phyloP scores from a whole-genome alignment of 2,113 vertebrate genomes.

The Oxygymnocypris stewartii region DNA sequence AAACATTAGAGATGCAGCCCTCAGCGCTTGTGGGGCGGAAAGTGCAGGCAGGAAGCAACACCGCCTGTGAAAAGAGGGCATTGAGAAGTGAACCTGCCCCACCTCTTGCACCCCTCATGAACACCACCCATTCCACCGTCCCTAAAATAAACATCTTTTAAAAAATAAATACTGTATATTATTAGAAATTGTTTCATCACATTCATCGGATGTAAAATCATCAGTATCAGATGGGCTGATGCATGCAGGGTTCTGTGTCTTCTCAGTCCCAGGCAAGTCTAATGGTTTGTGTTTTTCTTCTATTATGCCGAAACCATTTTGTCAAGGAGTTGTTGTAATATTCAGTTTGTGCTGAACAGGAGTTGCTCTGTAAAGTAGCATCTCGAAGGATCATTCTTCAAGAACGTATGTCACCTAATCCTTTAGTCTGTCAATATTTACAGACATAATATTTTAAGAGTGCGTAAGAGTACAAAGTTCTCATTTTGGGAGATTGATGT shows the following conservation, averaged over 20 bases:
- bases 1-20: conserved; percentile 73
- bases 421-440: conserved; percentile 55
- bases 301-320: conserved; percentile 7
- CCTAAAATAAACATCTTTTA: neutral
- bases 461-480: neutral
- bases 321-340: conserved; percentile 12
- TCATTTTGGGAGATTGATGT: neutral
- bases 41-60: conserved; percentile 63
- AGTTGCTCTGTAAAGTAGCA: conserved; percentile 33
- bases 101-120: conserved; percentile 51
- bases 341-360: conserved; percentile 39
- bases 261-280: neutral
- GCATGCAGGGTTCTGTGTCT: neutral
- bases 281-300: no score
- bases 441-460: conserved; percentile 19
- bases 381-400: conserved; percentile 47
- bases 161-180: neutral
- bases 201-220: neutral
- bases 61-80: conserved; percentile 73
- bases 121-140: conserved; percentile 31
- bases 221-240: neutral
- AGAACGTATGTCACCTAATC: conserved; percentile 36
- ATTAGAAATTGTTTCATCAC: neutral
- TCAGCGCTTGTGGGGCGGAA: conserved; percentile 63
- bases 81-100: conserved; percentile 72